Conservation (phyloP, 2,888 invertebrate genomes). For the Epirrhoe tristata region DNA sequence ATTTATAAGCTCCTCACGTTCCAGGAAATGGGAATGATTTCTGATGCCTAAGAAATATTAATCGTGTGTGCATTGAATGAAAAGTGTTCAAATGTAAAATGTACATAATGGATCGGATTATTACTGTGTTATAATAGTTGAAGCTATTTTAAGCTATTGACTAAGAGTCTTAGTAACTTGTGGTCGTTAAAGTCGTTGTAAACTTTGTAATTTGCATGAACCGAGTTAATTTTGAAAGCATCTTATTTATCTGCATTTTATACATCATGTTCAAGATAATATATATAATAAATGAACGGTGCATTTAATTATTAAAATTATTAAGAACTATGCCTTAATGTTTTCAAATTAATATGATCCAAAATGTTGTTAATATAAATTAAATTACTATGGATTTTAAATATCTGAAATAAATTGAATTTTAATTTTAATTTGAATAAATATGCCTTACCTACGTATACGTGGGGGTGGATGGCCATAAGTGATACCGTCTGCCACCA, state of each 20-base stretch:
- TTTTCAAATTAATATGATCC: no score
- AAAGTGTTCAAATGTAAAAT: constrained; percentile 49
- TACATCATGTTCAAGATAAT: not conserved
- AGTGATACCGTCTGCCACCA: no score
- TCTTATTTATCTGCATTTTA: not conserved
- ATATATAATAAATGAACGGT: not conserved
- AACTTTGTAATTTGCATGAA: constrained; percentile 3
- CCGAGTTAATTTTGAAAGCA: not conserved
- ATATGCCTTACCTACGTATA: no score
- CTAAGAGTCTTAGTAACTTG: constrained; percentile 4
- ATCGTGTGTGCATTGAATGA: constrained; percentile 60
- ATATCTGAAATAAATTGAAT: no score
- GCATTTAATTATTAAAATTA: no score
- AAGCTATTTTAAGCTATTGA: constrained; percentile 17
- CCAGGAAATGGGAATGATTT: constrained; percentile 80
- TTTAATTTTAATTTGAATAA: no score
- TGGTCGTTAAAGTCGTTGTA: constrained; percentile 11
- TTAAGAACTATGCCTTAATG: no score
- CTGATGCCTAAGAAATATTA: constrained; percentile 79
- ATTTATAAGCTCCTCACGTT: constrained; percentile 77
- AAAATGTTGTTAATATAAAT: no score
- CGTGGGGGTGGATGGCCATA: no score
- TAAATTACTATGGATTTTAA: no score
- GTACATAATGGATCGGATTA: constrained; percentile 44
- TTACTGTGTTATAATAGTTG: constrained; percentile 14